Percentiles rank a stretch among this genome's conserved stretches.
phyloP scores from a whole-genome alignment of 2,888 invertebrate genomes.

The Empis stercorea region DNA sequence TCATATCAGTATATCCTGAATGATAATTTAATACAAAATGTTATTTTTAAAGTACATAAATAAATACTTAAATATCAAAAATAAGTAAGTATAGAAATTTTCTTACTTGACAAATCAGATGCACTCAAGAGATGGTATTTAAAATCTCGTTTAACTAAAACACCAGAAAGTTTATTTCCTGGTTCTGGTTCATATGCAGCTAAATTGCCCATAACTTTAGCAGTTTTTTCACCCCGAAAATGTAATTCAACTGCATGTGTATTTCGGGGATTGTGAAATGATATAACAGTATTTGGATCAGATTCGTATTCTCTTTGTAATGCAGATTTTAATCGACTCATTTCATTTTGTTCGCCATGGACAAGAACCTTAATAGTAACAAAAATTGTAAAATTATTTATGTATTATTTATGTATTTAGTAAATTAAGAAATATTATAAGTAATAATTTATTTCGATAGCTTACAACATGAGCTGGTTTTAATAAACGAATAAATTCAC shows the following conservation, averaged over 20 bases:
- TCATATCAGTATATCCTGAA: constrained; percentile 82
- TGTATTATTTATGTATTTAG: constrained; percentile 1
- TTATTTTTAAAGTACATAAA: too few species aligned
- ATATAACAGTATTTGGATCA: constrained; percentile 64
- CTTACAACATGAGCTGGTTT: constrained; percentile 88
- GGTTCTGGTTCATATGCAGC: constrained; percentile 72
- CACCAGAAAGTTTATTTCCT: constrained; percentile 72
- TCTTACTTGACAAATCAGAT: constrained; percentile 66
- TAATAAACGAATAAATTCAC: constrained; percentile 87
- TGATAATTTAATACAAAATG: neutral
- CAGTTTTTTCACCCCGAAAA: constrained; percentile 95
- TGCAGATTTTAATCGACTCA: constrained; percentile 91
- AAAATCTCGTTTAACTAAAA: constrained; percentile 93
- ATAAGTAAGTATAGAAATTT: neutral
- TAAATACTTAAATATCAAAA: too few species aligned
- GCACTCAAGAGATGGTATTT: constrained; percentile 93
- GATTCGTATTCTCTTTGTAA: constrained; percentile 61
- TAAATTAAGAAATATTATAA: constrained; percentile 21
- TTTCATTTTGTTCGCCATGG: constrained; percentile 98
- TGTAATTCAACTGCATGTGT: constrained; percentile 85
- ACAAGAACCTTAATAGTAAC: constrained; percentile 40
- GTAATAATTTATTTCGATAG: too few species aligned
- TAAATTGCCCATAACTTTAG: constrained; percentile 91
- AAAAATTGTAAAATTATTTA: too few species aligned
- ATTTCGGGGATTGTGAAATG: constrained; percentile 91